Percentiles rank a stretch among this genome's conserved stretches.
Conservation (phyloP, 2,888 invertebrate species). For the Anarsia innoxiella region DNA sequence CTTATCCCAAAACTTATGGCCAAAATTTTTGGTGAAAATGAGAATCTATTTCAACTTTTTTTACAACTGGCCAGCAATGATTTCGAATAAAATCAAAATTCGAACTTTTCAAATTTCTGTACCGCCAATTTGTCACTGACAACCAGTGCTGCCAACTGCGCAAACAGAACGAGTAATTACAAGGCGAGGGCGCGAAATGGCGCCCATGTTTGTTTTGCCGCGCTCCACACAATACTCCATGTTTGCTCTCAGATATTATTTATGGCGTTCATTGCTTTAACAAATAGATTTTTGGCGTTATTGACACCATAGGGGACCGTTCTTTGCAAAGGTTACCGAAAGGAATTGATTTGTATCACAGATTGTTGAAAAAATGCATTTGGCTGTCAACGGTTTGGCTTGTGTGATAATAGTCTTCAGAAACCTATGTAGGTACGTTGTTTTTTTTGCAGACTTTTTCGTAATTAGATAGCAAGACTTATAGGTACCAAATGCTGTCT, state of each 20-base stretch:
- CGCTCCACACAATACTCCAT: constrained; percentile 39
- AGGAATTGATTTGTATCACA: not conserved
- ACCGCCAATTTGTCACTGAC: constrained; percentile 55
- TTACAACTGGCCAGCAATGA: no score
- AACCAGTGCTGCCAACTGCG: constrained; percentile 55
- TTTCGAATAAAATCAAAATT: no score
- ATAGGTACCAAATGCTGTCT: no score
- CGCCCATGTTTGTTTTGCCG: constrained; percentile 46
- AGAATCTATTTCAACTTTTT: no score
- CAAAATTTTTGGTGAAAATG: no score
- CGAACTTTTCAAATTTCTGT: no score
- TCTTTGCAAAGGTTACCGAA: constrained; percentile 8
- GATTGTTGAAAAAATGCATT: constrained; percentile 1
- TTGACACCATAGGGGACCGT: constrained; percentile 37
- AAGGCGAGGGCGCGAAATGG: constrained; percentile 42
- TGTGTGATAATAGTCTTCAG: no score
- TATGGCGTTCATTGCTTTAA: constrained; percentile 49
- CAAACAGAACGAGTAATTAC: constrained; percentile 47
- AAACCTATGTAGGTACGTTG: no score
- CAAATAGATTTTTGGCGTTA: constrained; percentile 52
- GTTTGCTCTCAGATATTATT: constrained; percentile 54
- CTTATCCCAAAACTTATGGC: no score
- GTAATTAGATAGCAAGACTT: no score
- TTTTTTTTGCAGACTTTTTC: no score
- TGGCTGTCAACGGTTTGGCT: no score